Base-by-base conservation (phyloP, 2,113 vertebrate genomes). In the Macroglossus sobrinus region DNA sequence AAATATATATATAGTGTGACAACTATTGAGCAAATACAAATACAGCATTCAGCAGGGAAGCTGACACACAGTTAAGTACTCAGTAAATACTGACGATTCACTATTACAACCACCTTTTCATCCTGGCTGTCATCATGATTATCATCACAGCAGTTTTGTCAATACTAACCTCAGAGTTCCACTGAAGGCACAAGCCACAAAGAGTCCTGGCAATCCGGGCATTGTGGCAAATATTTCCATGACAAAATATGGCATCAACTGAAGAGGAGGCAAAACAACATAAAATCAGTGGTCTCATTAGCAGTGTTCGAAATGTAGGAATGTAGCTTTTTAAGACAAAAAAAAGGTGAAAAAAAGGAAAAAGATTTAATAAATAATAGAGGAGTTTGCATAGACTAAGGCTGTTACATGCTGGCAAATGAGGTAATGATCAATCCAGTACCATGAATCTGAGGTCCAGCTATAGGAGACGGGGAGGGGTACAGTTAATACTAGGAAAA, bases 161-260 rank as follows among this genome's bases (percentile, higher is more conserved):
- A 10, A 2, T 26, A 98, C 98, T 97, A 66, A 99, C 99, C 99
- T 99, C 50, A 99, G 96, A 1, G 99, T 99, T 81, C 99, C 99
- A 28, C 99, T 99, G 98, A 99, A 99, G 1, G 99, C 99, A 97
- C 99, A 99, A 19, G 99, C 98, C 0, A 99, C 99, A 94, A 99
- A 99, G 68, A 99, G 98, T 47, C 99, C 99, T 0, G 99, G 99
- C 6, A 99, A 98, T 76, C 99, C 99, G 69, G 99, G 99, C 97
- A 98, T 98, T 0, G 97, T 98, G 22, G 98, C 95, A 93, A 99
- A 99, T 91, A 99, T 98, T 47, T 99, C 98, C 99, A 99, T 98
- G 45, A 99, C 99, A 96, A 99, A 99, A 86, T 99, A 99, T 0
- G 99, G 99, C 99, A 99, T 99, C 93, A 99, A 97, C 99, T 99